phyloP scores from a whole-genome alignment of 2,113 vertebrate species.

The Gambusia holbrooki region DNA sequence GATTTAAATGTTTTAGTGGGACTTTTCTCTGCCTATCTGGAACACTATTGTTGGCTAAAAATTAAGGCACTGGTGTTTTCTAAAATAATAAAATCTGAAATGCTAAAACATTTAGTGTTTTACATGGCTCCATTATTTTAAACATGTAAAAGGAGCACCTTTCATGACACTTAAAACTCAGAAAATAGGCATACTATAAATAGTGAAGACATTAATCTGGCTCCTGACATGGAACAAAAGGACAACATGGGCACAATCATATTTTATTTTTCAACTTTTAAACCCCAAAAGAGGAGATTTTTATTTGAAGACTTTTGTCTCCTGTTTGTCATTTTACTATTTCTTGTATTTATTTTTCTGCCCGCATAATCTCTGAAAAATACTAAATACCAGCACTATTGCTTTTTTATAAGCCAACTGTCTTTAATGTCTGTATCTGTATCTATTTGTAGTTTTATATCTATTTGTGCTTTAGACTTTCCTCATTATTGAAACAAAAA shows the following conservation, averaged over 20 bases:
- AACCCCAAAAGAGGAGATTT: neutral
- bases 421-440: neutral
- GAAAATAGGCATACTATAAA: neutral
- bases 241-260: neutral
- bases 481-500: neutral
- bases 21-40: neutral
- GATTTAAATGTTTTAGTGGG: neutral
- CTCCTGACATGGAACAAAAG: neutral
- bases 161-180: neutral
- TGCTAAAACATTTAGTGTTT: neutral
- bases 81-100: neutral
- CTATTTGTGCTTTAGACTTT: neutral
- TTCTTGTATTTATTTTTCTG: neutral
- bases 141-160: neutral
- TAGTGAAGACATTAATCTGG: neutral
- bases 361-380: neutral
- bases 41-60: neutral
- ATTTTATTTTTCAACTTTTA: no score
- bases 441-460: no score
- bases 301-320: neutral
- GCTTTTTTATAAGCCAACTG: neutral
- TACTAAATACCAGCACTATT: neutral
- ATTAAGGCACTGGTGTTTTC: neutral
- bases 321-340: neutral
- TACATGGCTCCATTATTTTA: neutral